Evolutionary conservation across 2,888 invertebrate genomes (phyloP), one percentile per base, ranked within the genome.

Genomic region (Pyralis farinalis): DNA sequence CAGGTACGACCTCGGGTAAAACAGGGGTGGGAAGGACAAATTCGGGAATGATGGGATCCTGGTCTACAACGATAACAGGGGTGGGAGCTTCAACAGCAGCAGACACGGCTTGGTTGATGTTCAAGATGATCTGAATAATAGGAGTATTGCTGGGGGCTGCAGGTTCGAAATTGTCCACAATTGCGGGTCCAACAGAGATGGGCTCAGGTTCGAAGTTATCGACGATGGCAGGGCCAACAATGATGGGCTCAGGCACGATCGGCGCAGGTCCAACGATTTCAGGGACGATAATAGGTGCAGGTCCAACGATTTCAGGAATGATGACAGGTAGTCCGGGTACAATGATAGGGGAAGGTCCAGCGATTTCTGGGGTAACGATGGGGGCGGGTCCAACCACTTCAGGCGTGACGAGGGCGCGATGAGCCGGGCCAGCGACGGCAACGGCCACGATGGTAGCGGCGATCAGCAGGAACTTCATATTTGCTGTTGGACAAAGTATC

Each of bases 341-440:
- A n/a, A n/a, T 30, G n/a, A 32, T 29, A 11, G 39, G 39, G 12
- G 36, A 11, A 12, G 36, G 32, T 12, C 8, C 20, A 11, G 12
- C 20, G 21, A 44, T 25, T 16, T 53, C 57, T 37, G 62, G 55
- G 12, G 43, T 34, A 7, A 55, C 49, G 22, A 50, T 34, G 27
- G 59, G 55, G 43, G 57, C 61, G 20, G 27, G 41, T 49, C 63
- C 56, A 6, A 54, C 46, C 12, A 47, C 7, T 45, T 62, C 62
- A 12, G 28, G 42, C 32, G 36, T 34, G 37, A 55, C 40, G 28
- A 34, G 36, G 2, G 52, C 38, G 22, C 64, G 68, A n/a, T n/a
- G n/a, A 42, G 49, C 60, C 41, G 47, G 32, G 34, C 58, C 58
- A 46, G 71, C 73, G 49, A 72, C 68, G 35, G 77, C 74, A 63